phyloP scores from a whole-genome alignment of 2,888 invertebrate species.

The Notocelia uddmanniana region DNA sequence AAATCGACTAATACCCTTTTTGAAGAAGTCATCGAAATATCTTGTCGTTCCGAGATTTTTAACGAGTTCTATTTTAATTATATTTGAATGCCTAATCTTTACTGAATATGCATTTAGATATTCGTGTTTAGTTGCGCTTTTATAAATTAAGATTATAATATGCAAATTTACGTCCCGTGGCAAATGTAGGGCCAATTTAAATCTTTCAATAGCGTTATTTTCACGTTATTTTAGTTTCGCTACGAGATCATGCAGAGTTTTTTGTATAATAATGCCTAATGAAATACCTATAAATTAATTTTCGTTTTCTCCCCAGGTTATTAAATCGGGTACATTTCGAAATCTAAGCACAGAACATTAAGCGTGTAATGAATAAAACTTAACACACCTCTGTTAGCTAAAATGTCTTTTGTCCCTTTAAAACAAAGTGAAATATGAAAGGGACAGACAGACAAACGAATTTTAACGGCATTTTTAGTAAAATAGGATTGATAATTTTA shows the following conservation, averaged over 20 bases:
- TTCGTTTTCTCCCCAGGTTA: background rate
- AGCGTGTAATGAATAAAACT: too few relatives aligned
- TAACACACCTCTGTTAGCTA: too few relatives aligned
- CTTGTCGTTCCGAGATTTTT: conserved; percentile 33
- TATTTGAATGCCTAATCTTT: conserved; percentile 15
- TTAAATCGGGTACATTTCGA: conserved; percentile 4
- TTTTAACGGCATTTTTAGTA: too few relatives aligned
- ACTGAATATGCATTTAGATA: background rate
- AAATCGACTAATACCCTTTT: conserved; percentile 62
- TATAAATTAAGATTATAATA: too few relatives aligned
- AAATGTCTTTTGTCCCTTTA: too few relatives aligned
- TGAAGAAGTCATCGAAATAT: conserved; percentile 38
- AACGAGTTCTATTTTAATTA: conserved; percentile 27
- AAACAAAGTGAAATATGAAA: too few relatives aligned
- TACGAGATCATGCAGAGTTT: too few relatives aligned
- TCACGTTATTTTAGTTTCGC: too few relatives aligned
- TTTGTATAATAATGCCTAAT: too few relatives aligned
- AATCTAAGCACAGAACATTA: background rate
- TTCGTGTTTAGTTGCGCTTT: background rate
- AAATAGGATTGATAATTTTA: too few relatives aligned
- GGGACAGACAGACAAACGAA: too few relatives aligned
- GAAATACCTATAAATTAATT: too few relatives aligned
- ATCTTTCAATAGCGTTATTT: background rate
- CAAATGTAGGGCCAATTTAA: background rate
- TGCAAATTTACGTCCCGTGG: background rate